Base-by-base conservation (phyloP, 2,888 invertebrate species). In the Microplitis deprimator region DNA sequence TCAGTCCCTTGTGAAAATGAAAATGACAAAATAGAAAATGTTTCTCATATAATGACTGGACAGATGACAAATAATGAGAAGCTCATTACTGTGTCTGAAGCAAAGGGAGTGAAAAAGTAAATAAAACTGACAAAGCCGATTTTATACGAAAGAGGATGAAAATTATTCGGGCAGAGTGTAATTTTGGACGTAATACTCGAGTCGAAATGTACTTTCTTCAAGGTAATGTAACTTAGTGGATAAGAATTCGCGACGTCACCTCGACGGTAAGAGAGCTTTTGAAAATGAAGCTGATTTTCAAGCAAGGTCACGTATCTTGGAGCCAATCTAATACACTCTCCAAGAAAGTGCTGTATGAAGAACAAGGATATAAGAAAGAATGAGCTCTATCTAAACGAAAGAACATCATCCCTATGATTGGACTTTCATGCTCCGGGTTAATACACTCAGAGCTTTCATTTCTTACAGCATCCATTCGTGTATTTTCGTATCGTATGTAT, bases 251-350 rank as follows among this genome's bases (percentile, higher is more conserved):
- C 38, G 50, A 73, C 67, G 73, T 73, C 67, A 50, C 50, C 67
- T 38, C 20, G 59, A 50, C 77, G 82, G 80, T 80, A 82, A 82
- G 77, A 77, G 81, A 82, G 84, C 84, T 82, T 84, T 50, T 50
- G 81, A 77, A 77, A 88, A 89, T 85, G 90, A 90, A 87, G 89
- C 88, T 90, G 89, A 89, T 88, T 89, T 84, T 85, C 83, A 80
- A 85, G 87, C 88, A 88, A 88, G 87, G 88, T 89, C 89, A 89
- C 89, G 89, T 89, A 89, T 88, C 86, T 83, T 83, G 83, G 83
- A 87, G 88, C 87, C 88, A 88, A 89, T 89, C 88, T 89, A 89
- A 88, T 89, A 89, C 83, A 85, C 82, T 82, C 80, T 39, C 69
- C 67, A 75, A 79, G 79, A 77, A 77, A 75, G 76, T 68, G 64